Percentiles rank a stretch among this genome's conserved stretches.
Evolutionary conservation across 2,888 invertebrate species (phyloP).

Genomic region (Epistrophe grossulariae): DNA sequence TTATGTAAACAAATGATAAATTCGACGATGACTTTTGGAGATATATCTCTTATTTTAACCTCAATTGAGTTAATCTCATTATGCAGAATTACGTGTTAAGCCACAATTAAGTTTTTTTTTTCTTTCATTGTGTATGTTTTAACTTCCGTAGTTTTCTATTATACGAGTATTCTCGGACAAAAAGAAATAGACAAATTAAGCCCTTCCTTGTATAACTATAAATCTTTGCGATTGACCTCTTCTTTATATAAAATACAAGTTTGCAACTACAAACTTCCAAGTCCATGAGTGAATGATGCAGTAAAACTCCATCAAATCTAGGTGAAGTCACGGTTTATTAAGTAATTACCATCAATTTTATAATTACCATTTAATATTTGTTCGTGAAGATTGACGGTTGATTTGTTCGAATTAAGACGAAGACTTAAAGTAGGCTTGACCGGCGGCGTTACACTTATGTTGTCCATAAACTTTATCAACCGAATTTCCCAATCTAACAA

Average conservation of each 20-base stretch:
- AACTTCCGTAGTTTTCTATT: conserved; percentile 36
- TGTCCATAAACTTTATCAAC: conserved; percentile 50
- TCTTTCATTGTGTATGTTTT: conserved; percentile 1
- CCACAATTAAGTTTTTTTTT: conserved; percentile 27
- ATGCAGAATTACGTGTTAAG: conserved; percentile 52
- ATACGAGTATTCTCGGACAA: neutral
- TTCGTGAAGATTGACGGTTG: conserved; percentile 64
- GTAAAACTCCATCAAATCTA: conserved; percentile 43
- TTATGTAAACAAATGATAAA: conserved; percentile 65
- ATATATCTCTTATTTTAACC: conserved; percentile 40
- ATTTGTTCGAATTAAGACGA: conserved; percentile 34
- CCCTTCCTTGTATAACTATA: conserved; percentile 23
- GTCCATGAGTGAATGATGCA: conserved; percentile 43
- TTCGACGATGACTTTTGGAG: conserved; percentile 34
- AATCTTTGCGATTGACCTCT: conserved; percentile 42
- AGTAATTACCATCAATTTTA: conserved; percentile 64
- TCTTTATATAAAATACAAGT: neutral
- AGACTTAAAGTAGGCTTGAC: conserved; percentile 44
- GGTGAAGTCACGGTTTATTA: conserved; percentile 63
- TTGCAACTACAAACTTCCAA: neutral
- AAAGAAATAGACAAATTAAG: neutral
- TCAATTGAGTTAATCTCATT: conserved; percentile 56
- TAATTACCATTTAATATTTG: conserved; percentile 49
- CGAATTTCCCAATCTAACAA: conserved; percentile 64
- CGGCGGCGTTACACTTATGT: conserved; percentile 30